Conservation (phyloP, 1,140 invertebrate species). For the Aphelenchoides avenae region DNA sequence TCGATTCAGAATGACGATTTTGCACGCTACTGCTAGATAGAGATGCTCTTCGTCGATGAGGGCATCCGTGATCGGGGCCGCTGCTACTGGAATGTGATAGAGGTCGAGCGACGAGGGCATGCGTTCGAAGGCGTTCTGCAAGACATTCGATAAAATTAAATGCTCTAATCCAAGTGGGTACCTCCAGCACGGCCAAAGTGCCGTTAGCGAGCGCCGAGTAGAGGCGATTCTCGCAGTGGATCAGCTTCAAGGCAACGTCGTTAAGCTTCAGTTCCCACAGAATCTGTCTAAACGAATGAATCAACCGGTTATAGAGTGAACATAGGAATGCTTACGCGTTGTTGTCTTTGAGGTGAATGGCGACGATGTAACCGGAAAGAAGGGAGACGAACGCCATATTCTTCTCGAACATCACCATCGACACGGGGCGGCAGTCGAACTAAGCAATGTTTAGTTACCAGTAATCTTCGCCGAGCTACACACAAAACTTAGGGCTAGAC, state of each 20-base stretch:
- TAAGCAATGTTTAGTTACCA: too few species aligned
- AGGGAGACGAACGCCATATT: constrained; percentile 62
- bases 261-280: constrained; percentile 63
- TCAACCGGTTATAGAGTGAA: constrained; percentile 40
- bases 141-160: constrained; percentile 9
- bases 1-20: constrained; percentile 62
- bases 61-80: constrained; percentile 62
- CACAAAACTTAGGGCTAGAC: too few species aligned
- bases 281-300: constrained; percentile 19
- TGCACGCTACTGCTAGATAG: constrained; percentile 64
- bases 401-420: constrained; percentile 58
- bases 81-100: constrained; percentile 64
- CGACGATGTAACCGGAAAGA: constrained; percentile 62
- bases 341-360: constrained; percentile 50
- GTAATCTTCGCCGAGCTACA: too few species aligned
- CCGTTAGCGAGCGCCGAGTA: constrained; percentile 64
- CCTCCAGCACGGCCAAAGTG: constrained; percentile 64
- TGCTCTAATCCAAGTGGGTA: constrained; percentile 27
- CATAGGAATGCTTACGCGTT: constrained; percentile 19
- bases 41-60: constrained; percentile 60
- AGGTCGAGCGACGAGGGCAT: constrained; percentile 58
- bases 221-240: constrained; percentile 60
- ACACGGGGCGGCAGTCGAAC: constrained; percentile 63
- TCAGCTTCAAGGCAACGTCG: constrained; percentile 62
- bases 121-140: constrained; percentile 42